These are phyloP conservation scores for Idaea dimidiata DNA, from an alignment of 2,888 invertebrate species.

Conservation along the genomic window DNA sequence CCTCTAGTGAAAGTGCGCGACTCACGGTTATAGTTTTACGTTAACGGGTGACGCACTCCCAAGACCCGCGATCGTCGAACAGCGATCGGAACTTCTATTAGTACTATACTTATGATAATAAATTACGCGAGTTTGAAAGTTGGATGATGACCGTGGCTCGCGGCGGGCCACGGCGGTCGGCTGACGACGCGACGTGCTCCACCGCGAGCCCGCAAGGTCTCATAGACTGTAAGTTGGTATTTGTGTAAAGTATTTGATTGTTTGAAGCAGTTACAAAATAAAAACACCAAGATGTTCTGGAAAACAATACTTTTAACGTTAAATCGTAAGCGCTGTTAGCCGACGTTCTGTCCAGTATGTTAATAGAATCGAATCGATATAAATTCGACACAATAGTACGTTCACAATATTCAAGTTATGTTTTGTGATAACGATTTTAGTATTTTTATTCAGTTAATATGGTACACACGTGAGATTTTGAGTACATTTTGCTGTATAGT, in stretches of 20 bases:
- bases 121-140: constrained; percentile 67
- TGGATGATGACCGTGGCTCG: constrained; percentile 58
- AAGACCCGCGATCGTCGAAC: constrained; percentile 63
- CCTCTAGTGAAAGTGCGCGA: constrained; percentile 77
- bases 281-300: constrained; percentile 68
- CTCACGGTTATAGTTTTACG: constrained; percentile 79
- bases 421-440: constrained; percentile 48
- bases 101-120: constrained; percentile 79
- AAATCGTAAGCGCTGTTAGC: constrained; percentile 63
- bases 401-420: constrained; percentile 39
- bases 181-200: constrained; percentile 12
- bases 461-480: constrained; percentile 50
- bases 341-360: constrained; percentile 70
- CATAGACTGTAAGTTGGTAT: constrained; percentile 70
- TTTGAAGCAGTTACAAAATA: constrained; percentile 67
- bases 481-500: constrained; percentile 58
- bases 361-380: constrained; percentile 38
- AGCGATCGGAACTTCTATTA: constrained; percentile 73
- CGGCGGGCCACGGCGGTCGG: constrained; percentile 53
- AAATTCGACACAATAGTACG: constrained; percentile 54
- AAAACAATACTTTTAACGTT: constrained; percentile 48
- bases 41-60: constrained; percentile 71
- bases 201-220: constrained; percentile 37
- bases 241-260: constrained; percentile 59
- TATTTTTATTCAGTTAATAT: constrained; percentile 56